Percentiles rank a stretch among this genome's conserved stretches.
phyloP scores from a whole-genome alignment of 2,888 invertebrate genomes.

The Meteorus cinctellus region DNA sequence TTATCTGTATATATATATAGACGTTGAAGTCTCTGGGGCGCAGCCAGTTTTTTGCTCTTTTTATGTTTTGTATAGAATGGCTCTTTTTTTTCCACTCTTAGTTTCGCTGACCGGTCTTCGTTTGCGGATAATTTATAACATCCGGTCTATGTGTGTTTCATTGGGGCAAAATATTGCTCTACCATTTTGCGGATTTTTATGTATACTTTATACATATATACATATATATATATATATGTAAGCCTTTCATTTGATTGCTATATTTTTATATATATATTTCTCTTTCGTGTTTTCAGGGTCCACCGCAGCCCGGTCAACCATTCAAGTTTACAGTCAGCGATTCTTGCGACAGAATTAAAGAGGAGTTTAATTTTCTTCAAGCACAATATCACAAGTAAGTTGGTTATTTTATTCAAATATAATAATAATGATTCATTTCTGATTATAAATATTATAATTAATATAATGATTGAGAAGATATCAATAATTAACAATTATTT shows the following conservation, averaged over 20 bases:
- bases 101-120: slow-evolving; percentile 32
- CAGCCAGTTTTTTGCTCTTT: slow-evolving; percentile 8
- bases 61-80: slow-evolving; percentile 10
- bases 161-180: slow-evolving; percentile 22
- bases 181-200: slow-evolving; percentile 27
- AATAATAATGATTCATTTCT: too few species aligned
- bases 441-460: too few species aligned
- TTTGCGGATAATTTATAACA: slow-evolving; percentile 41
- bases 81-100: slow-evolving; percentile 26
- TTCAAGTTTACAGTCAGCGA: slow-evolving; percentile 96
- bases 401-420: slow-evolving; percentile 45
- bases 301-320: slow-evolving; percentile 91
- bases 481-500: too few species aligned
- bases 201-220: slow-evolving; percentile 30
- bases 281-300: slow-evolving; percentile 78
- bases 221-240: slow-evolving; percentile 31
- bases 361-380: slow-evolving; percentile 95
- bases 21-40: slow-evolving; percentile 3
- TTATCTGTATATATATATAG: not conserved
- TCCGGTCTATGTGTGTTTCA: slow-evolving; percentile 28
- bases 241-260: slow-evolving; percentile 12
- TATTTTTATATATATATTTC: not conserved
- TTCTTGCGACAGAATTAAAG: slow-evolving; percentile 95
- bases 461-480: too few species aligned
- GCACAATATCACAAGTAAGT: slow-evolving; percentile 97